Evolutionary conservation across 2,113 vertebrate species (phyloP).

Genomic region (Calcarius ornatus): DNA sequence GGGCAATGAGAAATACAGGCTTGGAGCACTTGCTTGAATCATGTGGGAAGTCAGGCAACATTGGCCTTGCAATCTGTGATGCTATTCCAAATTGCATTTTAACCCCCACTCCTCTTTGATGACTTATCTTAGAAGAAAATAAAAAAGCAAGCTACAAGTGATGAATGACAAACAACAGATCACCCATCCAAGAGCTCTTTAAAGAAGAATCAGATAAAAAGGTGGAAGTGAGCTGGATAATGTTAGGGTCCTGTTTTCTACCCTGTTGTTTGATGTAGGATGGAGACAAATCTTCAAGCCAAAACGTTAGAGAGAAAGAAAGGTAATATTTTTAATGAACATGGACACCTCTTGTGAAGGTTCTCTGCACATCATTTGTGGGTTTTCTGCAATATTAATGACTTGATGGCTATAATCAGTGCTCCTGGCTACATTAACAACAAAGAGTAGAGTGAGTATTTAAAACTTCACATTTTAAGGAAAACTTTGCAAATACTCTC

Average conservation of each 20-base stretch:
- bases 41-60: background rate
- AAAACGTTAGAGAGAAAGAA: background rate
- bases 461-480: background rate
- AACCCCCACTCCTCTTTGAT: background rate
- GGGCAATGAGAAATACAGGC: background rate
- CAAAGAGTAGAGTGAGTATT: background rate
- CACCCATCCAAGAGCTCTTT: background rate
- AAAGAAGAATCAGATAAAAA: constrained; percentile 32
- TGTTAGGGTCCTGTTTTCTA: background rate
- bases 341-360: background rate
- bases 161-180: constrained; percentile 11
- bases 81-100: background rate
- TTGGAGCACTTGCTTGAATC: background rate
- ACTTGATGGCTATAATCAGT: background rate
- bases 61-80: background rate
- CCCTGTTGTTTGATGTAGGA: background rate
- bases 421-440: background rate
- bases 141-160: background rate
- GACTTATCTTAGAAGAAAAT: constrained; percentile 15
- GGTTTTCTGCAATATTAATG: background rate
- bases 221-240: background rate
- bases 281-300: background rate
- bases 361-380: background rate
- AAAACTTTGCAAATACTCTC: background rate
- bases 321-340: background rate